These are phyloP conservation scores for Characodon lateralis DNA, from an alignment of 2,797 vertebrate genomes.

Conservation along the genomic window DNA sequence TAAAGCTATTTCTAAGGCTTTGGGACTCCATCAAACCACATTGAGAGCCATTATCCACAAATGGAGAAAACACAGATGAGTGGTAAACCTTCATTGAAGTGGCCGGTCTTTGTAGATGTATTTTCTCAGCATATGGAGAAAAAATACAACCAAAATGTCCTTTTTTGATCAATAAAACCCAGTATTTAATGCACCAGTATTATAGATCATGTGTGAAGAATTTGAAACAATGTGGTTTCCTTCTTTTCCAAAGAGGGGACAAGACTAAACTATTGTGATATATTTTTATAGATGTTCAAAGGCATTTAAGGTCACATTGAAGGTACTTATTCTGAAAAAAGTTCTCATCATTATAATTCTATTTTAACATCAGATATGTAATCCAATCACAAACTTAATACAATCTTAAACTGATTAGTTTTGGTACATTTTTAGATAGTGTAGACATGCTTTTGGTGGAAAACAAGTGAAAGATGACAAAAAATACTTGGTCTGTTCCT, in stretches of 20 bases:
- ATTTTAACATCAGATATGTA: conserved; percentile 12
- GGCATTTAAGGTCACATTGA: not conserved
- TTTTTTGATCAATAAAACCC: not conserved
- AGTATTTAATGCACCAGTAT: not conserved
- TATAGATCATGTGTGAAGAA: not conserved
- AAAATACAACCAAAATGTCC: not conserved
- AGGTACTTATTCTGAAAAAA: not conserved
- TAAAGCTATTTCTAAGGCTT: too few relatives aligned
- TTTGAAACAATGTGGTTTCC: not conserved
- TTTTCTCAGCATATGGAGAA: not conserved
- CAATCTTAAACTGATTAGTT: conserved; percentile 43
- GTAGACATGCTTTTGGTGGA: not conserved
- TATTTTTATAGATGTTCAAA: not conserved
- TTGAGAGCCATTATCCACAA: too few relatives aligned
- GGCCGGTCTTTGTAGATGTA: not conserved
- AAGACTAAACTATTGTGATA: not conserved
- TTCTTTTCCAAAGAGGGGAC: not conserved
- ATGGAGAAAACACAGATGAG: too few relatives aligned
- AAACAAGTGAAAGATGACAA: not conserved
- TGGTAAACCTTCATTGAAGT: too few relatives aligned
- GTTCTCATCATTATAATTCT: not conserved
- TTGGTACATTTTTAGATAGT: conserved; percentile 7
- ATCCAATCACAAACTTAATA: conserved; percentile 50
- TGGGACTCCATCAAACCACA: too few relatives aligned
- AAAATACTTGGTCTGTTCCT: conserved; percentile 12